Evolutionary conservation across 2,797 vertebrate genomes (phyloP).

Genomic region (Lithobates pipiens): DNA sequence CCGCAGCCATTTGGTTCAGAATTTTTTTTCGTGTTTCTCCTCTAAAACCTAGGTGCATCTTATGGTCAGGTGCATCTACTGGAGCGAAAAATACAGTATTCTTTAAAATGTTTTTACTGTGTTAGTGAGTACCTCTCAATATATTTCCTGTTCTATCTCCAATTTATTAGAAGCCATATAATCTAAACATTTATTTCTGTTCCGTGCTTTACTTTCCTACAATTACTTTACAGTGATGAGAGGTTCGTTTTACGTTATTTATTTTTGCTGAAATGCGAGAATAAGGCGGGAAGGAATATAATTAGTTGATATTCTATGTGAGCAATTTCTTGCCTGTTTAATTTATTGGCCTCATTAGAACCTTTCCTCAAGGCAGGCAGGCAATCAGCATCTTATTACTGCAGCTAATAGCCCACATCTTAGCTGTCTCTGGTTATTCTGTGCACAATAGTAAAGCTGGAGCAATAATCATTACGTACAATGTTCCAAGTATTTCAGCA

Average conservation of each 20-base stretch:
- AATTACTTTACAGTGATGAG: neutral
- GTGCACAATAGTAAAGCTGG: neutral
- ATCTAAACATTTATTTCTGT: slow-evolving; percentile 5
- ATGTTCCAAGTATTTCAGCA: neutral
- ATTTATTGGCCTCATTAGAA: slow-evolving; percentile 56
- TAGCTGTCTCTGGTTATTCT: neutral
- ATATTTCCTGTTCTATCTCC: neutral
- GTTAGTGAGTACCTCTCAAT: neutral
- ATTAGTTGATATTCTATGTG: slow-evolving; percentile 44
- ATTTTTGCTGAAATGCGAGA: slow-evolving; percentile 16
- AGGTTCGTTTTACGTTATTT: neutral
- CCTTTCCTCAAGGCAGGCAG: slow-evolving; percentile 46
- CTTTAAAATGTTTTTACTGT: neutral
- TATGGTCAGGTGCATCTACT: no score
- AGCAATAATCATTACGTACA: neutral
- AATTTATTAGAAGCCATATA: neutral
- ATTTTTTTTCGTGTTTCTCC: no score
- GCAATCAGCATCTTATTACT: slow-evolving; percentile 45
- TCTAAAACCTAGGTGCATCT: no score
- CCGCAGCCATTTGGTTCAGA: no score
- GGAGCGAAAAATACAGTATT: neutral
- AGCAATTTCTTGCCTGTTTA: slow-evolving; percentile 35
- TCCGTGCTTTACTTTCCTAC: neutral
- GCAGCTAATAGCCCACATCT: slow-evolving; percentile 39
- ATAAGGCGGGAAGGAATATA: neutral